These are phyloP conservation scores for Dolichoris vasculosae DNA, from an alignment of 1,140 invertebrate species.

Conservation along the genomic window DNA sequence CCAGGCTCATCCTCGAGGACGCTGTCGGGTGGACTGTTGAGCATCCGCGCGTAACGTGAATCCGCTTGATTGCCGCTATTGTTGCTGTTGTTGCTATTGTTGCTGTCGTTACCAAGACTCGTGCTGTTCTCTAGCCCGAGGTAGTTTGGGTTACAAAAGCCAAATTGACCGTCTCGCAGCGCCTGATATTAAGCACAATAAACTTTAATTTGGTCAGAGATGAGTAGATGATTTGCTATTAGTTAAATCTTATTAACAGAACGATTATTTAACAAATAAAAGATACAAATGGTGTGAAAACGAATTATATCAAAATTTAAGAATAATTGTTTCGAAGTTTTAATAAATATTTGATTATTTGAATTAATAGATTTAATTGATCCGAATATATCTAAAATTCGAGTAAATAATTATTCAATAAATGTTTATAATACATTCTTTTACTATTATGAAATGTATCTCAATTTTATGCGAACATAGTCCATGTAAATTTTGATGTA, in stretches of 20 bases:
- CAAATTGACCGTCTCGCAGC: conserved; percentile 75
- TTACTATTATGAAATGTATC: too few relatives aligned
- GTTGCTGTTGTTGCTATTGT: not conserved
- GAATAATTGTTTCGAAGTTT: too few relatives aligned
- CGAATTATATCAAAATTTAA: too few relatives aligned
- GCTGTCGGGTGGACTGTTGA: conserved; percentile 76
- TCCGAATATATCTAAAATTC: too few relatives aligned
- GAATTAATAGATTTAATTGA: too few relatives aligned
- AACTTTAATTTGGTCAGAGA: not conserved
- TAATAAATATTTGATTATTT: too few relatives aligned
- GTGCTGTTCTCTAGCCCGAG: conserved; percentile 76
- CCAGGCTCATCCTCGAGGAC: conserved; percentile 74
- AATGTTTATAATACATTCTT: too few relatives aligned
- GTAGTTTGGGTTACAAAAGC: conserved; percentile 85
- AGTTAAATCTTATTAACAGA: not conserved
- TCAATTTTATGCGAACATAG: too few relatives aligned
- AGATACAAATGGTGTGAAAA: too few relatives aligned
- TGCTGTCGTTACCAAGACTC: not conserved
- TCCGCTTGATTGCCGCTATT: conserved; percentile 53
- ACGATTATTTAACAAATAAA: not conserved
- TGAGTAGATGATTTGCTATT: too few relatives aligned
- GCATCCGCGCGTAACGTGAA: conserved; percentile 67
- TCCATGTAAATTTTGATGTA: too few relatives aligned
- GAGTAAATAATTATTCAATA: too few relatives aligned
- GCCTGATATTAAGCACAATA: conserved; percentile 59